Base-by-base conservation (phyloP, 2,797 vertebrate species). In the Pipistrellus pygmaeus region DNA sequence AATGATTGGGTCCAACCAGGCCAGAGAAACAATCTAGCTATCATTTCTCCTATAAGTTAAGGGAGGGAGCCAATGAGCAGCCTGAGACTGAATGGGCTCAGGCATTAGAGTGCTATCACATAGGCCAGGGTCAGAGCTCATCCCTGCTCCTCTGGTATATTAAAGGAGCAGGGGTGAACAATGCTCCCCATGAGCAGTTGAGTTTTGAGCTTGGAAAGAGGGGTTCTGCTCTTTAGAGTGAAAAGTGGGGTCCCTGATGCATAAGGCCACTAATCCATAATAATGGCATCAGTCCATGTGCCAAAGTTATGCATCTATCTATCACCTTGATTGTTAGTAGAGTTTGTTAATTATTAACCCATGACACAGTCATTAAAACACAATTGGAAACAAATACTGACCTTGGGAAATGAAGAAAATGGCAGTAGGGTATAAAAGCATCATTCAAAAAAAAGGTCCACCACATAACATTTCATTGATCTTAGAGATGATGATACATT, bases 351-450 rank as follows among this genome's bases (percentile, higher is more conserved):
- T 51, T 81, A 60, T 82, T 72, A 92, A 44, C 8, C 10, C 38
- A 10, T 75, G 5, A 76, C 55, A 48, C 14, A 90, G 13, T 69
- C 80, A 86, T n/a, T 71, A 84, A 80, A 95, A 80, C 6, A 38
- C 72, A 84, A 80, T 0, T 64, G 4, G 30, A 93, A 83, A 81
- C 73, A 51, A 51, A 27, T 8, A 48, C 38, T 62, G n/a, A 38
- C 48, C 25, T 62, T 62, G n/a, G 25, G 48, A 94, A 35, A 12
- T 48, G 6, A 90, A 88, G 32, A 46, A 62, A 13, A 77, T 12
- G 10, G 17, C 35, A 76, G 32, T 3, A 62, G 15, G 9, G 20
- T 38, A 62, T 30, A 41, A 81, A 92, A 73, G 8, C 14, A 41
- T 27, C n/a, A 21, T 25, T 88, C n/a, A 23, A 23, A 89, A 85